Base-by-base conservation (phyloP, 2,113 vertebrate genomes). In the Siniperca chuatsi region DNA sequence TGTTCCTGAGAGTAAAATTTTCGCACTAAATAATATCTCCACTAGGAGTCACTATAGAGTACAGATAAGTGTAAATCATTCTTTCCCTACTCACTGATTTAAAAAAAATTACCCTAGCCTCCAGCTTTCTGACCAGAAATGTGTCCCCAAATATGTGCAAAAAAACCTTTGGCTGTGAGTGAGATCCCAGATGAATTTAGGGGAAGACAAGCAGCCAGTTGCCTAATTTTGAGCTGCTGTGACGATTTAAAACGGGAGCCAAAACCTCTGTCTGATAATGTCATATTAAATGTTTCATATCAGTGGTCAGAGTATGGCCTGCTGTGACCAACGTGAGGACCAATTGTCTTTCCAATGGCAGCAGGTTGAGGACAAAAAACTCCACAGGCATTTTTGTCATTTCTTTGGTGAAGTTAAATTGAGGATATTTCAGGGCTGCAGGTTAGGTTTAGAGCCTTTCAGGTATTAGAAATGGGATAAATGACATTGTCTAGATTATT, bases 1-100 rank as follows among this genome's bases (percentile, higher is more conserved):
- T 68, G 12, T 15, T 57, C 1, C 42, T 54, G 12, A 2, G 0
- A 42, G 20, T 84, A 8, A 67, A 68, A 57, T 37, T 0, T 13
- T 21, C 82, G 89, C 75, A 83, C 25, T 83, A 40, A 33, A 23
- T n/a, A 23, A 48, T 29, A 6, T 76, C 8, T 75, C 92, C 91
- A 89, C 88, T 69, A 16, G 85, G 81, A 25, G 88, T 70, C 84
- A 79, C 69, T 83, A 69, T 35, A 75, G 75, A 4, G 74, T 66
- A 46, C 86, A 16, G 3, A 74, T 11, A 62, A 33, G 21, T 66
- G n/a, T 40, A 15, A n/a, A 73, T 62, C 7, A n/a, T 52, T 18
- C 23, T 48, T 37, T 60, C 18, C 35, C n/a, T 58, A 33, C 35
- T 66, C 18, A n/a, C 2, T 48, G 58, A n/a, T 73, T 55, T 1